Evolutionary conservation across 2,113 vertebrate species (phyloP).

Genomic region (Prolemur simus): DNA sequence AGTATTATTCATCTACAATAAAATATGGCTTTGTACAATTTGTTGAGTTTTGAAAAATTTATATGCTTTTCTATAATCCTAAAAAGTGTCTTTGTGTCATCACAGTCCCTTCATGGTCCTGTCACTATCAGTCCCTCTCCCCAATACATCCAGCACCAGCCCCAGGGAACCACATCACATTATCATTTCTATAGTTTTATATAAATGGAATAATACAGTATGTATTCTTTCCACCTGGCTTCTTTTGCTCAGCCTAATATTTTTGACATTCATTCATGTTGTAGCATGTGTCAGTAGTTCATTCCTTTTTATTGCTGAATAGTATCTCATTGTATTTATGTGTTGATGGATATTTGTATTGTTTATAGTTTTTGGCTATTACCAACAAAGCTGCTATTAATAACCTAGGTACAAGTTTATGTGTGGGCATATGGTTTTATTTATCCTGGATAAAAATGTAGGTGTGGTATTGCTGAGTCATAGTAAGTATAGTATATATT

Average conservation of each 20-base stretch:
- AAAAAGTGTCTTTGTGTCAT: not conserved
- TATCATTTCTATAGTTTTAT: not conserved
- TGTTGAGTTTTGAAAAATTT: not conserved
- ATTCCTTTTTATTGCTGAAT: not conserved
- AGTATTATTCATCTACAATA: not conserved
- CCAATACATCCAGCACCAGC: not conserved
- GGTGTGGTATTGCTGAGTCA: not conserved
- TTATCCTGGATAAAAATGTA: not conserved
- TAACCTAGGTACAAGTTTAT: not conserved
- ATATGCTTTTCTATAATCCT: not conserved
- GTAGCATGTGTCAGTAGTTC: not conserved
- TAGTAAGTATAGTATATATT: not conserved
- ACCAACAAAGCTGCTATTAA: not conserved
- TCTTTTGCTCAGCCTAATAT: not conserved
- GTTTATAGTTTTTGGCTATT: not conserved
- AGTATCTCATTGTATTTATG: not conserved
- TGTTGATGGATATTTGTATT: not conserved
- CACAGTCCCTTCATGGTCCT: not conserved
- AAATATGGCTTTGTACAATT: not conserved
- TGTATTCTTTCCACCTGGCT: not conserved
- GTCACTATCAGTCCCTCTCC: not conserved
- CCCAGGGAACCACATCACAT: not conserved
- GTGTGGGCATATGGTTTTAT: not conserved
- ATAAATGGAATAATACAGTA: not conserved
- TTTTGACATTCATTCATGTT: not conserved